Evolutionary conservation across 2,888 invertebrate genomes (phyloP).

Genomic region (Coenonympha arcania): DNA sequence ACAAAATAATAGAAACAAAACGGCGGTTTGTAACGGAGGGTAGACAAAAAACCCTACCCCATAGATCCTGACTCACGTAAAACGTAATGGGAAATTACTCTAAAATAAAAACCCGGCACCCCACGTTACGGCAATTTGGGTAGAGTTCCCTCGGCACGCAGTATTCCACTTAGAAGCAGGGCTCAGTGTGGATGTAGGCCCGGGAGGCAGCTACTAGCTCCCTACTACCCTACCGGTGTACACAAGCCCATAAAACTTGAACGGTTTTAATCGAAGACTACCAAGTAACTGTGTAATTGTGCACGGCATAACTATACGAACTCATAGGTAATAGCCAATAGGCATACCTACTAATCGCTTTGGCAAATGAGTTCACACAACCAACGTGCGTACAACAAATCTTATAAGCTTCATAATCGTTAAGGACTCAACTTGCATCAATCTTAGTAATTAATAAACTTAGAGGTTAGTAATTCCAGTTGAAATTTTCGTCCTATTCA

Average conservation of each 20-base stretch:
- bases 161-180: conserved; percentile 60
- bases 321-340: too few relatives aligned
- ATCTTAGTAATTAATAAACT: too few relatives aligned
- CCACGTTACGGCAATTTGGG: conserved; percentile 65
- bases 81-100: conserved; percentile 69
- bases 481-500: too few relatives aligned
- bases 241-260: conserved; percentile 51
- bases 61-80: conserved; percentile 58
- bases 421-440: too few relatives aligned
- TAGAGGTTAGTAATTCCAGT: too few relatives aligned
- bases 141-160: conserved; percentile 57
- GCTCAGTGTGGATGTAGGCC: conserved; percentile 57
- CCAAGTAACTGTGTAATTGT: conserved; percentile 8
- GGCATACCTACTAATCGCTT: too few relatives aligned
- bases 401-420: too few relatives aligned
- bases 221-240: too few relatives aligned
- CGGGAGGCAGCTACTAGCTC: conserved; percentile 42
- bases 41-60: conserved; percentile 51
- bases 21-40: conserved; percentile 36
- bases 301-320: not conserved
- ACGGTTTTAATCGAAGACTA: conserved; percentile 50
- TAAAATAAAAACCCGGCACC: conserved; percentile 65
- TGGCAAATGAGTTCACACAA: too few relatives aligned
- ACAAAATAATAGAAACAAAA: conserved; percentile 37
- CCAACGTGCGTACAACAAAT: too few relatives aligned